These are phyloP conservation scores for Amphipyra berbera DNA, from an alignment of 2,888 invertebrate genomes.

Conservation along the genomic window DNA sequence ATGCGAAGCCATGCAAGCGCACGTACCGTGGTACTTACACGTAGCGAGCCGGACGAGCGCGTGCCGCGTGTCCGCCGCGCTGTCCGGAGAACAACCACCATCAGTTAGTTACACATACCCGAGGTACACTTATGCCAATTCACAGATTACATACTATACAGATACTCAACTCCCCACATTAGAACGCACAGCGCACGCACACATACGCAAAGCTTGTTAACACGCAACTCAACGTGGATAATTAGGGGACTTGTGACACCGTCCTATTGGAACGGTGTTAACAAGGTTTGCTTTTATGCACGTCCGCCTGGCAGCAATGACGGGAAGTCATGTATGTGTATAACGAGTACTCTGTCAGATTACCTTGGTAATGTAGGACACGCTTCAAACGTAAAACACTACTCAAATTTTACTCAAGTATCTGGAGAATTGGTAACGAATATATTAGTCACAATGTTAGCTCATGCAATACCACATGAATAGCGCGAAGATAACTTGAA, in stretches of 20 bases:
- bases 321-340: slow-evolving; percentile 6
- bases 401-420: slow-evolving; percentile 1
- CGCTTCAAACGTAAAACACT: slow-evolving; percentile 24
- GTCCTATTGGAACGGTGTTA: neutral
- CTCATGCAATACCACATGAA: neutral
- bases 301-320: neutral
- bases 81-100: slow-evolving; percentile 75
- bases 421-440: neutral
- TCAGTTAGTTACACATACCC: slow-evolving; percentile 69
- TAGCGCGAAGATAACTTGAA: neutral
- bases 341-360: slow-evolving; percentile 9
- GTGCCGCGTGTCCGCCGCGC: slow-evolving; percentile 93
- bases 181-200: neutral
- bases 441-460: slow-evolving; percentile 9
- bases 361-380: slow-evolving; percentile 8
- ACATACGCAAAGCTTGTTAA: neutral
- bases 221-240: neutral
- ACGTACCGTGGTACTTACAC: slow-evolving; percentile 93
- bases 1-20: slow-evolving; percentile 66
- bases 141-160: slow-evolving; percentile 9
- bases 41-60: slow-evolving; percentile 96
- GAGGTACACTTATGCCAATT: slow-evolving; percentile 36
- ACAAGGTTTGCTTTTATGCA: neutral
- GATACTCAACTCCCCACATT: slow-evolving; percentile 3
- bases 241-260: neutral